Percentiles rank a stretch among this genome's conserved stretches.
Evolutionary conservation across 37 sponge, comb jelly and placozoan species (phyloP).

Genomic region (Tethya wilhelma): DNA sequence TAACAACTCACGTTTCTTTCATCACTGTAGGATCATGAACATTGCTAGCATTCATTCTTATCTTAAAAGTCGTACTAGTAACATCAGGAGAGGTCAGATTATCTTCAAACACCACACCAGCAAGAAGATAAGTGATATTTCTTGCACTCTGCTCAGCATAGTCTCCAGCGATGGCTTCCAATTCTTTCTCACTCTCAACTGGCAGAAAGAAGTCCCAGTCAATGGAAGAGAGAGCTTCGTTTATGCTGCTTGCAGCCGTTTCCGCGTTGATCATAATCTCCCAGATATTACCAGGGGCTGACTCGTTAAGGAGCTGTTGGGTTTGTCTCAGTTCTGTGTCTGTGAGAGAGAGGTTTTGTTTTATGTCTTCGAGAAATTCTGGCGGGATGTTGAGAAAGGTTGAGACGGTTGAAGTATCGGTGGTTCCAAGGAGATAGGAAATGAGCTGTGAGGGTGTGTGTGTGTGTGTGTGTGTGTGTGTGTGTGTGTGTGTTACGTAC

Average conservation of each 20-base stretch:
- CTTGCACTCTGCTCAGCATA: conserved; percentile 29
- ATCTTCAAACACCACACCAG: conserved; percentile 52
- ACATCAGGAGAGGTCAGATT: background rate
- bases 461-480: background rate
- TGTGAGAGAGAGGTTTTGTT: background rate
- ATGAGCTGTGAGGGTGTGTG: too few species aligned
- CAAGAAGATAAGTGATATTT: conserved; percentile 43
- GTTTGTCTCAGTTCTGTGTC: background rate
- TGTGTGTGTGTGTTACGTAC: background rate
- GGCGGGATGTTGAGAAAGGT: background rate
- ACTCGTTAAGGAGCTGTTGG: conserved; percentile 34
- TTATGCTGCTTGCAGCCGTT: background rate
- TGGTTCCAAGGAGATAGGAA: too few species aligned
- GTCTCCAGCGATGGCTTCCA: conserved; percentile 26
- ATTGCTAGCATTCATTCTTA: conserved; percentile 67
- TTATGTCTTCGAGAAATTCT: background rate
- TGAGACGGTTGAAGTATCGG: too few species aligned
- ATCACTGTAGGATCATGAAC: conserved; percentile 58
- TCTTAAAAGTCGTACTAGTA: conserved; percentile 32
- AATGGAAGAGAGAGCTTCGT: background rate
- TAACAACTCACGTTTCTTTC: conserved; percentile 44
- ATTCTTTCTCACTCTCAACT: conserved; percentile 16
- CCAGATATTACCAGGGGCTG: conserved; percentile 62
- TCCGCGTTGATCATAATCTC: background rate
- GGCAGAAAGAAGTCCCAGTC: conserved; percentile 80